phyloP scores from a whole-genome alignment of 2,113 vertebrate species.

The Prionailurus viverrinus region DNA sequence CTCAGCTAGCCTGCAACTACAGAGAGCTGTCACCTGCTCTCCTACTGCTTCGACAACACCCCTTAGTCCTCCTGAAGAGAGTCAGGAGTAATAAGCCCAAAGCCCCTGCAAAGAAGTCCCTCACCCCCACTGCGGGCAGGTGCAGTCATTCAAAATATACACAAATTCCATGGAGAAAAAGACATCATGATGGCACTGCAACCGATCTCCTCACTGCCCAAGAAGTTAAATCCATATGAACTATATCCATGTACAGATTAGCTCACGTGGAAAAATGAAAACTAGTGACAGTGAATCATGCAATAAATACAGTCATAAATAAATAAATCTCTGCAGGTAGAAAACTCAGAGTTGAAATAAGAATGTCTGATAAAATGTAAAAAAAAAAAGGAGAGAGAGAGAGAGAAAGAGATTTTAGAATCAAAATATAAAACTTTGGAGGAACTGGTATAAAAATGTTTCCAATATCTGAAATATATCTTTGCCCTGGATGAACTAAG shows the following conservation, averaged over 20 bases:
- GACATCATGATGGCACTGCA: not conserved
- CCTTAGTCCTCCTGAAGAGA: not conserved
- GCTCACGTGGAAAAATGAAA: slow-evolving; percentile 80
- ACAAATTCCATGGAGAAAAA: slow-evolving; percentile 35
- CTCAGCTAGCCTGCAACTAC: not conserved
- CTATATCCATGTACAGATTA: slow-evolving; percentile 77
- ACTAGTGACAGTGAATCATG: slow-evolving; percentile 61
- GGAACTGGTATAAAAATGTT: not conserved
- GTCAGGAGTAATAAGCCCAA: slow-evolving; percentile 29
- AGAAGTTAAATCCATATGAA: slow-evolving; percentile 78
- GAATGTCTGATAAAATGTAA: not conserved
- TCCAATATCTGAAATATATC: not conserved
- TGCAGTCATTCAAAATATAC: slow-evolving; percentile 41
- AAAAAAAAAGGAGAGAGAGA: not conserved
- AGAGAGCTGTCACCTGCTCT: not conserved
- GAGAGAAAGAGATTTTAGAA: not conserved
- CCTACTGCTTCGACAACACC: not conserved
- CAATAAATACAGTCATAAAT: slow-evolving; percentile 24
- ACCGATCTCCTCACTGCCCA: slow-evolving; percentile 42
- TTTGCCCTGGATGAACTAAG: not conserved
- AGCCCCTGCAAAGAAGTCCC: not conserved
- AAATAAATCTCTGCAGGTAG: not conserved
- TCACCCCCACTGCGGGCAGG: not conserved
- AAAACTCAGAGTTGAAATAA: slow-evolving; percentile 35
- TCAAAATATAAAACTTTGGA: slow-evolving; percentile 20